phyloP scores from a whole-genome alignment of 2,797 vertebrate species.

The Steatocranus sp. region DNA sequence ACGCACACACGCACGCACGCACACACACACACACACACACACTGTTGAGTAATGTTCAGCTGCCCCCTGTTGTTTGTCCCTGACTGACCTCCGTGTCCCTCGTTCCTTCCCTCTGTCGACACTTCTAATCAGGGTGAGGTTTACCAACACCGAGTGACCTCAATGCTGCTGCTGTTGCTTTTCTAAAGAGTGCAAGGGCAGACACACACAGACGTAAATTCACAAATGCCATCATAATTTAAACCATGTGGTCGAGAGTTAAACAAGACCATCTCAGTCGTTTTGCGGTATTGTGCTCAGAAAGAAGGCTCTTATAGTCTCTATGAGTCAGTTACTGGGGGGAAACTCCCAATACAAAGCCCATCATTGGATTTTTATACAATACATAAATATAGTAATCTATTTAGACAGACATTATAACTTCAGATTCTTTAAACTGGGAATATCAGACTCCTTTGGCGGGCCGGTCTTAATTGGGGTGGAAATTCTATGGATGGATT shows the following conservation, averaged over 20 bases:
- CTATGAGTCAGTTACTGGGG: not conserved
- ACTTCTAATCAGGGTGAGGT: not conserved
- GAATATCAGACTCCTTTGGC: not conserved
- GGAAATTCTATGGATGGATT: not conserved
- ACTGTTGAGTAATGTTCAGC: not conserved
- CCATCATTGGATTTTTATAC: not conserved
- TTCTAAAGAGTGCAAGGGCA: not conserved
- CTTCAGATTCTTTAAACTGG: not conserved
- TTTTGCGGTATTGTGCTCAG: not conserved
- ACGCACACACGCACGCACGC: not conserved
- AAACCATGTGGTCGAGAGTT: not conserved
- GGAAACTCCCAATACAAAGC: not conserved
- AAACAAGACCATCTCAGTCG: not conserved
- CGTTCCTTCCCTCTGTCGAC: not conserved
- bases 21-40: not conserved
- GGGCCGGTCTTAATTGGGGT: fast-evolving
- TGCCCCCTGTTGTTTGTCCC: not conserved
- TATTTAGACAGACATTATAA: not conserved
- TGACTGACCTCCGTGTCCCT: not conserved
- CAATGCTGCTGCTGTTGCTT: not conserved
- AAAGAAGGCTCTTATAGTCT: not conserved
- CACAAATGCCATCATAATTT: not conserved
- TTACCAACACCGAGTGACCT: conserved; percentile 1
- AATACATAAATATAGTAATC: not conserved
- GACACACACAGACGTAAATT: not conserved